Percentiles rank a stretch among this genome's conserved stretches.
Evolutionary conservation across 2,888 invertebrate genomes (phyloP).

Genomic region (Danaus chrysippus): DNA sequence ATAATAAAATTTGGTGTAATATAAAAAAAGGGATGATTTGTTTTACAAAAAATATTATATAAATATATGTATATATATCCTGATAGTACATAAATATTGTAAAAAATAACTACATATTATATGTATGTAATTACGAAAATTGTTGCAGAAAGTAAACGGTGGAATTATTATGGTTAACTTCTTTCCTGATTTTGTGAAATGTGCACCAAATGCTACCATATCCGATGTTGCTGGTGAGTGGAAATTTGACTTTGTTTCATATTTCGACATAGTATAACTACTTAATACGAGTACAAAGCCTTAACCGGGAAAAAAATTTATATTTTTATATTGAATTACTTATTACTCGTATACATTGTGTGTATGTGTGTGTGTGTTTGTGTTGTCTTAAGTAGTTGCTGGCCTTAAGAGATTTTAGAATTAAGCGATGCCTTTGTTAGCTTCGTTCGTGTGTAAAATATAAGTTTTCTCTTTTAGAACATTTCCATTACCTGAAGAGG

Average conservation of each 20-base stretch:
- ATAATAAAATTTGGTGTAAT: no score
- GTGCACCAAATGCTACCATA: conserved; percentile 79
- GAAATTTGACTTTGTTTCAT: neutral
- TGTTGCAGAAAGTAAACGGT: conserved; percentile 79
- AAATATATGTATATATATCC: no score
- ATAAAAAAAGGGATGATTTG: no score
- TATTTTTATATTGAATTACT: no score
- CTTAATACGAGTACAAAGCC: no score
- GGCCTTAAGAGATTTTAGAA: neutral
- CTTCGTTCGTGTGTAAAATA: neutral
- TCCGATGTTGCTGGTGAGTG: conserved; percentile 82
- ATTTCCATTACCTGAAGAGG: conserved; percentile 81
- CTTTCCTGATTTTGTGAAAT: conserved; percentile 80
- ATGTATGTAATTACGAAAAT: conserved; percentile 14
- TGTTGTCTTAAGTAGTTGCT: no score
- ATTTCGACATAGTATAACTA: no score
- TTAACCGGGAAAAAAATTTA: no score
- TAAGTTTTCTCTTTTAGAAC: conserved; percentile 56
- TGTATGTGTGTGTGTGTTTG: no score
- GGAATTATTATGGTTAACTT: conserved; percentile 89
- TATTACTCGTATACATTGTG: no score
- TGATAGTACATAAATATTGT: neutral
- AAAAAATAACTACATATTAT: neutral
- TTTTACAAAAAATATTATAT: no score
- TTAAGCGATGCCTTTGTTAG: neutral